Base-by-base conservation (phyloP, 2,888 invertebrate genomes). In the Tortricodes alternella region DNA sequence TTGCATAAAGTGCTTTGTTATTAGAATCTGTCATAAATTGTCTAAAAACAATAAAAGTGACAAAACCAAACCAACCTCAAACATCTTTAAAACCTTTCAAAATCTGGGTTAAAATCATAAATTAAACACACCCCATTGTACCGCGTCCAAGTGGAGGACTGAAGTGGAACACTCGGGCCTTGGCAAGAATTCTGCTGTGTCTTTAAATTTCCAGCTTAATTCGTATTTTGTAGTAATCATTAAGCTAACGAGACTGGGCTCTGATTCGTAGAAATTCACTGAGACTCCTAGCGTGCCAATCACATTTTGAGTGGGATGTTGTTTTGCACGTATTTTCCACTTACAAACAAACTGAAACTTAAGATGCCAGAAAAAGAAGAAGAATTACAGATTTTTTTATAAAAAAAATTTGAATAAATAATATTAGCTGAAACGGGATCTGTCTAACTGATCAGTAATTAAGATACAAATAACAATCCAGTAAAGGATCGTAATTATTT, bases 181-280 rank as follows among this genome's bases (percentile, higher is more conserved):
- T 89, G 89, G 89, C 89, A 89, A 85, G 85, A 82, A 83, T 81
- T 72, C 73, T 69, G 78, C 78, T 85, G 86, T 89, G 81, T 89
- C 88, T 89, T 88, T 83, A 83, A 86, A 86, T 83, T 82, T 76
- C 76, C 74, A 73, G 80, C 80, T 85, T 80, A 78, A 85, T 83
- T 76, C 76, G 82, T 72, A 76, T 72, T 70, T 76, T 77, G 81
- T 78, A n/a, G n/a, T n/a, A 80, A 85, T 85, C 85, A 85, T 86
- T 87, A 83, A 80, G 72, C 76, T 86, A 86, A 87, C 83, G 82
- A 84, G 82, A 67, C 58, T 48, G 27, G 37, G 41, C 16, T 19
- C 44, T 52, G 53, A 60, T 61, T 58, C 53, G 62, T 68, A 58
- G 60, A 66, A 65, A 60, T 66, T 58, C 60, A 62, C 62, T 55